A percentile compares a stretch with the other conserved stretches of the same genome.
phyloP scores from a whole-genome alignment of 2,113 vertebrate genomes.

The Australoheros scitulus region DNA sequence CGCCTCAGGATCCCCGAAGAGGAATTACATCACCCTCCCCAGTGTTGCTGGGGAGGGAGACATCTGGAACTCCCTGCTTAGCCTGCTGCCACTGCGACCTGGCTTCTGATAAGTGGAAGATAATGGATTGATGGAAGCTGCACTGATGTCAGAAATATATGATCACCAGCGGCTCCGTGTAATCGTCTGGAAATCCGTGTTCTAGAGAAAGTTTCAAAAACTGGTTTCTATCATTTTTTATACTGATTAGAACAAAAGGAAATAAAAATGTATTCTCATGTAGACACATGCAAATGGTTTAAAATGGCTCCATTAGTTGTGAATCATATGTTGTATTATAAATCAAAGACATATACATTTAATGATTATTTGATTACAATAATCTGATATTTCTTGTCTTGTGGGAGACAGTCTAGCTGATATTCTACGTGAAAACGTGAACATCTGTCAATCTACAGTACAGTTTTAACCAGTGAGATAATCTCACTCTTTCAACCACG shows the following conservation, averaged over 20 bases:
- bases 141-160: not conserved
- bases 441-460: not conserved
- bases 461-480: no score
- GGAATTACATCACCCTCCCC: not conserved
- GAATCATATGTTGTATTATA: not conserved
- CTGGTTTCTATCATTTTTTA: not conserved
- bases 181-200: not conserved
- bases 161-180: not conserved
- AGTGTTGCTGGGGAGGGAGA: no score
- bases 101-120: not conserved
- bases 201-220: not conserved
- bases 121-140: fast-evolving
- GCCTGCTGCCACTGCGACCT: not conserved
- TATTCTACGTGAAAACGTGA: no score
- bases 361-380: not conserved
- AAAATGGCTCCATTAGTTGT: not conserved
- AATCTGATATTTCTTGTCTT: no score
- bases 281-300: not conserved
- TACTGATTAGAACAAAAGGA: not conserved
- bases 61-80: not conserved
- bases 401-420: no score
- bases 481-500: no score
- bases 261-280: not conserved
- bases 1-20: not conserved
- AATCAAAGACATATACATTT: not conserved